These are phyloP conservation scores for Paratilapia polleni DNA, from an alignment of 2,113 vertebrate species.

Conservation along the genomic window DNA sequence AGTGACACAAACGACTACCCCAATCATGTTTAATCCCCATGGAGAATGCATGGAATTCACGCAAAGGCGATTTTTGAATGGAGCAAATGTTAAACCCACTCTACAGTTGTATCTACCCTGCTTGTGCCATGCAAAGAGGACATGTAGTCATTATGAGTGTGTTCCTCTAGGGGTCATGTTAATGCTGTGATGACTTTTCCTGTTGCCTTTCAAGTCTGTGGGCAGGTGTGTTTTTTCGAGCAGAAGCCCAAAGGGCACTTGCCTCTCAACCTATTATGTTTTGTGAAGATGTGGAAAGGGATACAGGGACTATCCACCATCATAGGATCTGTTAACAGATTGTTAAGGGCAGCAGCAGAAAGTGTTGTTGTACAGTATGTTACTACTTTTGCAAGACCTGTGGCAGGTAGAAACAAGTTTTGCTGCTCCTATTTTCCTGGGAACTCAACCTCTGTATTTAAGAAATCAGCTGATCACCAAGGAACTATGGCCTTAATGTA, in stretches of 20 bases:
- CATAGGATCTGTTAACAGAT: slow-evolving; percentile 5
- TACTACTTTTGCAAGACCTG: slow-evolving; percentile 31
- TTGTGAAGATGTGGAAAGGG: background rate
- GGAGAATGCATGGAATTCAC: background rate
- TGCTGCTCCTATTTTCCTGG: background rate
- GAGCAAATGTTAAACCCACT: background rate
- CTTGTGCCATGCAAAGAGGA: slow-evolving; percentile 6
- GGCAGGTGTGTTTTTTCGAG: slow-evolving; percentile 45
- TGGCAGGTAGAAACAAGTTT: slow-evolving; percentile 37
- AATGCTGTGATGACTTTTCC: slow-evolving; percentile 21
- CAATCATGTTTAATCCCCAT: background rate
- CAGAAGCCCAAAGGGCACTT: slow-evolving; percentile 36
- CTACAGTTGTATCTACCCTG: background rate
- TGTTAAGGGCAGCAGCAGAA: slow-evolving; percentile 1
- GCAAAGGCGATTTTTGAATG: background rate
- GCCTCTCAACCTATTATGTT: background rate
- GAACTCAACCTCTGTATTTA: background rate
- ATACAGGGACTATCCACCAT: slow-evolving; percentile 4
- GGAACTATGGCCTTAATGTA: background rate
- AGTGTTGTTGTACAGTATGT: slow-evolving; percentile 24
- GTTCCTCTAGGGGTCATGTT: slow-evolving; percentile 20
- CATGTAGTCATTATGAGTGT: slow-evolving; percentile 9
- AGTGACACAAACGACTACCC: background rate
- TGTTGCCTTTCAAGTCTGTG: slow-evolving; percentile 41
- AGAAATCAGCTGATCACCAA: background rate